Evolutionary conservation across 2,113 vertebrate species (phyloP).

Genomic region (Ciconia maguari): DNA sequence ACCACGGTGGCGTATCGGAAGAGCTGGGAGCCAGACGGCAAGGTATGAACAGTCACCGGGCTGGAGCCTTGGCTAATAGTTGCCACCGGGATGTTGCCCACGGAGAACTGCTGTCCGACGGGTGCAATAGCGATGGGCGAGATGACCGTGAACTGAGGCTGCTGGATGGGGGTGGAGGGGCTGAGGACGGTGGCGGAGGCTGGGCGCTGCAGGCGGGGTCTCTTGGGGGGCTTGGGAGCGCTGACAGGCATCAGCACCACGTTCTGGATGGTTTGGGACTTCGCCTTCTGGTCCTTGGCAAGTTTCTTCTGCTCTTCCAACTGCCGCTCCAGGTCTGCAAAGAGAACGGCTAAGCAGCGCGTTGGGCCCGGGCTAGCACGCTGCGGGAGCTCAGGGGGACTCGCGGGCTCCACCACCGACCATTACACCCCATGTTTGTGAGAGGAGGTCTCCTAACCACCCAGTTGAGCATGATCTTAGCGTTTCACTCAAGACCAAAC

Average conservation of each 20-base stretch:
- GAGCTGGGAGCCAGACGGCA: slow-evolving; percentile 87
- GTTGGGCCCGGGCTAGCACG: neutral
- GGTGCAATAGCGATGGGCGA: slow-evolving; percentile 78
- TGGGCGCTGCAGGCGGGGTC: slow-evolving; percentile 90
- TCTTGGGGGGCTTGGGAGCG: slow-evolving; percentile 82
- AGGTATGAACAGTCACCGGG: slow-evolving; percentile 79
- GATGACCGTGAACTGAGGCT: slow-evolving; percentile 85
- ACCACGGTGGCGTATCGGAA: slow-evolving; percentile 86
- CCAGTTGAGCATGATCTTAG: neutral
- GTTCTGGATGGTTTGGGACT: slow-evolving; percentile 84
- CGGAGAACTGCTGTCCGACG: slow-evolving; percentile 83
- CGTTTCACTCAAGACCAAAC: neutral
- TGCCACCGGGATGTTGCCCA: slow-evolving; percentile 82
- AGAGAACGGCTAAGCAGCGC: neutral
- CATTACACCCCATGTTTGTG: accelerated
- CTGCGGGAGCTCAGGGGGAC: neutral
- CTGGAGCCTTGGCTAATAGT: slow-evolving; percentile 83
- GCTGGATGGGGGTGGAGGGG: slow-evolving; percentile 79
- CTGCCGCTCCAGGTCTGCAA: slow-evolving; percentile 88
- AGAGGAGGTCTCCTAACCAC: neutral
- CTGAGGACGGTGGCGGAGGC: slow-evolving; percentile 88
- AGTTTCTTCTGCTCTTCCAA: slow-evolving; percentile 92
- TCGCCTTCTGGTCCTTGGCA: slow-evolving; percentile 80
- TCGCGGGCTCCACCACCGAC: neutral
- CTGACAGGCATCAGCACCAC: slow-evolving; percentile 81